phyloP scores from a whole-genome alignment of 2,797 vertebrate genomes.

The Tinamus major region DNA sequence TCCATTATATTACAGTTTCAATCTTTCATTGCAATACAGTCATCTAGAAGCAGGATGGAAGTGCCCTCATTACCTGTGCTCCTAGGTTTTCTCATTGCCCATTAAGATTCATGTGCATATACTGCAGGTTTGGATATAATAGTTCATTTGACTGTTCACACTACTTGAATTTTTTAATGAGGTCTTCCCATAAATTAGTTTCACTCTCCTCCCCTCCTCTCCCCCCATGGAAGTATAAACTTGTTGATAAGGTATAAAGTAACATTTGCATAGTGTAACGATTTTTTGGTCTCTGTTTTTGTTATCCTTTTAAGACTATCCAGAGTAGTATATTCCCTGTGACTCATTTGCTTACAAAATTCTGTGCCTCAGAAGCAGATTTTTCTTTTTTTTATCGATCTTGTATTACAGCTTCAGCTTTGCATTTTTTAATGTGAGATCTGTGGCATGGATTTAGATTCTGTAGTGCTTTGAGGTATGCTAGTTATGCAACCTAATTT shows the following conservation, averaged over 20 bases:
- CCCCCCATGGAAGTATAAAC: background rate
- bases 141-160: slow-evolving; percentile 1
- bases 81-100: background rate
- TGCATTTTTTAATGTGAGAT: slow-evolving; percentile 32
- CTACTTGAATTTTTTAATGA: slow-evolving; percentile 17
- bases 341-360: background rate
- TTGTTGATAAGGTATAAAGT: background rate
- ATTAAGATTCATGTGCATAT: slow-evolving; percentile 24
- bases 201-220: background rate
- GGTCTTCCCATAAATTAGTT: slow-evolving; percentile 10
- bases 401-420: slow-evolving; percentile 14
- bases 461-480: slow-evolving; percentile 51
- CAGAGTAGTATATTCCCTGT: background rate
- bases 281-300: background rate
- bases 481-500: slow-evolving; percentile 62
- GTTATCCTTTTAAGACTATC: background rate
- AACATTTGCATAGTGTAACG: background rate
- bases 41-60: slow-evolving; percentile 7
- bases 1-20: background rate
- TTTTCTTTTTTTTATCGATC: background rate
- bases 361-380: background rate
- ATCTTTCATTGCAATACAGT: background rate
- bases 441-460: slow-evolving; percentile 42
- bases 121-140: slow-evolving; percentile 4
- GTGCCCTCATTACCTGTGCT: background rate